A percentile compares a stretch with the other conserved stretches of the same genome.
phyloP scores from a whole-genome alignment of 2,888 invertebrate genomes.

The Cataglyphis albicans region DNA sequence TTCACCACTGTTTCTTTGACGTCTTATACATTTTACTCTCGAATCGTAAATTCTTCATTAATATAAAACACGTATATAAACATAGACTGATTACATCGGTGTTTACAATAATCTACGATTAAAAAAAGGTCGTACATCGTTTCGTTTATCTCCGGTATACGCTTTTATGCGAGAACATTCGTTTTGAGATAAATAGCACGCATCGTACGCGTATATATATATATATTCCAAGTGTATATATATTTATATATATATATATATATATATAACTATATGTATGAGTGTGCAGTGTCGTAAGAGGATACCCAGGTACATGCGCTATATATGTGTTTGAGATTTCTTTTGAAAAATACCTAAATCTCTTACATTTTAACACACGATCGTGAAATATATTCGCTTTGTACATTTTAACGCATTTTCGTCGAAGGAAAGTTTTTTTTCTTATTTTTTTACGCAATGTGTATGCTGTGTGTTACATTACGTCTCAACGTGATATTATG shows the following conservation, averaged over 20 bases:
- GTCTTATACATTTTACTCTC: constrained; percentile 59
- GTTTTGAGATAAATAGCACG: constrained; percentile 59
- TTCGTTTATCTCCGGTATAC: constrained; percentile 63
- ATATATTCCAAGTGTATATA: constrained; percentile 54
- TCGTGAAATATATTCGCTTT: constrained; percentile 53
- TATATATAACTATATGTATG: constrained; percentile 52
- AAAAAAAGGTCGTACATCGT: constrained; percentile 75
- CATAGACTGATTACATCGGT: constrained; percentile 85
- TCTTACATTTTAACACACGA: constrained; percentile 52
- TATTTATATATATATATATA: constrained; percentile 43
- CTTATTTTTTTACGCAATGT: constrained; percentile 10
- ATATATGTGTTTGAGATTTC: constrained; percentile 55
- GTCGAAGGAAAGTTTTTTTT: constrained; percentile 30
- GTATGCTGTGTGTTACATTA: constrained; percentile 26
- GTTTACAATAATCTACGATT: constrained; percentile 80
- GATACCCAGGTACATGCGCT: constrained; percentile 58
- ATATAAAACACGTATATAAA: constrained; percentile 86
- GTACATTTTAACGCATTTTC: constrained; percentile 52
- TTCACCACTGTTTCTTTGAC: constrained; percentile 38
- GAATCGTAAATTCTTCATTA: constrained; percentile 75
- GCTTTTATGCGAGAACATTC: constrained; percentile 60
- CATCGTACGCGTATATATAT: constrained; percentile 44
- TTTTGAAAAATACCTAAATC: constrained; percentile 56
- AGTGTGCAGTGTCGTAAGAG: constrained; percentile 60
- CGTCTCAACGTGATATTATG: constrained; percentile 51